A percentile compares a stretch with the other conserved stretches of the same genome.
Evolutionary conservation across 2,113 vertebrate genomes (phyloP).

Genomic region (Paraplagusia blochii): DNA sequence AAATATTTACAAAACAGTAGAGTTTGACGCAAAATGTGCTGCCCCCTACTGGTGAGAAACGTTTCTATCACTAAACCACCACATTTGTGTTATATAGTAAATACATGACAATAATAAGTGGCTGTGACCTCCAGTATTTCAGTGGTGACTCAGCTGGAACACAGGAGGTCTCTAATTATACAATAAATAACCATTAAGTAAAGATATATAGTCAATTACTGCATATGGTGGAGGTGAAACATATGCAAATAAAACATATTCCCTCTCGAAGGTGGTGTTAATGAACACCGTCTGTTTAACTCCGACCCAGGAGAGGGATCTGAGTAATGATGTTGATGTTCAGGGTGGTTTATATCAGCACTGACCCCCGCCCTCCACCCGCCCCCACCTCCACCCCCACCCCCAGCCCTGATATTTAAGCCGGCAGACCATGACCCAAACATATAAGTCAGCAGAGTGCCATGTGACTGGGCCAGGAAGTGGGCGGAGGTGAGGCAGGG

Average conservation of each 20-base stretch:
- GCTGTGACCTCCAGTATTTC: too few species aligned
- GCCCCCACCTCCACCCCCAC: constrained; percentile 5
- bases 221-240: constrained; percentile 18
- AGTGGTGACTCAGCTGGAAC: too few species aligned
- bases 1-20: too few species aligned
- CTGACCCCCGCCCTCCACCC: constrained; percentile 28
- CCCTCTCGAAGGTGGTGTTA: too few species aligned
- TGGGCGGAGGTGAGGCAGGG: constrained; percentile 30
- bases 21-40: too few species aligned
- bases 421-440: constrained; percentile 58
- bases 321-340: constrained; percentile 57
- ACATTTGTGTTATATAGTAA: too few species aligned
- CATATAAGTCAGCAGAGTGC: constrained; percentile 62
- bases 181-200: too few species aligned
- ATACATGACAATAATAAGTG: too few species aligned
- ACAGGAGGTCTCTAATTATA: too few species aligned
- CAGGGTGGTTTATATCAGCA: constrained; percentile 29
- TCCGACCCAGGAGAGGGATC: constrained; percentile 35
- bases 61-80: too few species aligned
- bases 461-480: constrained; percentile 63
- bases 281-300: too few species aligned
- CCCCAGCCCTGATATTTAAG: constrained; percentile 53
- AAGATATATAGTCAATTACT: too few species aligned
- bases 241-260: constrained; percentile 15
- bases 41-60: constrained; percentile 25